Conservation (phyloP, 2,797 vertebrate genomes). For the Yasuhikotakia modesta region DNA sequence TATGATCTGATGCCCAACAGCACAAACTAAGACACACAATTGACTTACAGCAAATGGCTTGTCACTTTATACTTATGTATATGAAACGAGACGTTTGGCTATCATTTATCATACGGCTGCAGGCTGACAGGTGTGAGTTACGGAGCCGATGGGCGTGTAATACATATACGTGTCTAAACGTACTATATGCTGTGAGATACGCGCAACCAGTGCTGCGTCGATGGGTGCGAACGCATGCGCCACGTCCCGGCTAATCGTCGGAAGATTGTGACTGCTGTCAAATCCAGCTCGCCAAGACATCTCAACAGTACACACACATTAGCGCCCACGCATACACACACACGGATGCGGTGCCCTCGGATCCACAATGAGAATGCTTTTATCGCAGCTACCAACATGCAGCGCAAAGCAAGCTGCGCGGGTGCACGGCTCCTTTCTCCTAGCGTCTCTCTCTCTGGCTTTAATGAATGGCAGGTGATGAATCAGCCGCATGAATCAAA, state of each 20-base stretch:
- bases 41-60: slow-evolving; percentile 19
- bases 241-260: slow-evolving; percentile 16
- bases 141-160: slow-evolving; percentile 35
- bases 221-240: neutral
- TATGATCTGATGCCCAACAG: neutral
- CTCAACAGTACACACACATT: slow-evolving; percentile 8
- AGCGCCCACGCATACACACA: slow-evolving; percentile 13
- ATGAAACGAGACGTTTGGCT: slow-evolving; percentile 24
- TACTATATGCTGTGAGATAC: slow-evolving; percentile 18
- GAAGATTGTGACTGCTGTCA: slow-evolving; percentile 7
- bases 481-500: slow-evolving; percentile 59
- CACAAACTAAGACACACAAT: slow-evolving; percentile 6
- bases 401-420: slow-evolving; percentile 50
- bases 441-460: slow-evolving; percentile 17
- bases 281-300: slow-evolving; percentile 13
- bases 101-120: slow-evolving; percentile 31
- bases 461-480: slow-evolving; percentile 58
- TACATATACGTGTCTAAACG: slow-evolving; percentile 36
- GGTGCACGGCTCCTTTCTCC: slow-evolving; percentile 20
- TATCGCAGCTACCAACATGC: slow-evolving; percentile 52
- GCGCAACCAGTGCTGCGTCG: neutral
- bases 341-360: neutral
- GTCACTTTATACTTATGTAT: slow-evolving; percentile 32
- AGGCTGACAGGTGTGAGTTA: slow-evolving; percentile 15
- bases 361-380: slow-evolving; percentile 14